Base-by-base conservation (phyloP, 1,140 invertebrate genomes). In the Nilaparvata lugens region DNA sequence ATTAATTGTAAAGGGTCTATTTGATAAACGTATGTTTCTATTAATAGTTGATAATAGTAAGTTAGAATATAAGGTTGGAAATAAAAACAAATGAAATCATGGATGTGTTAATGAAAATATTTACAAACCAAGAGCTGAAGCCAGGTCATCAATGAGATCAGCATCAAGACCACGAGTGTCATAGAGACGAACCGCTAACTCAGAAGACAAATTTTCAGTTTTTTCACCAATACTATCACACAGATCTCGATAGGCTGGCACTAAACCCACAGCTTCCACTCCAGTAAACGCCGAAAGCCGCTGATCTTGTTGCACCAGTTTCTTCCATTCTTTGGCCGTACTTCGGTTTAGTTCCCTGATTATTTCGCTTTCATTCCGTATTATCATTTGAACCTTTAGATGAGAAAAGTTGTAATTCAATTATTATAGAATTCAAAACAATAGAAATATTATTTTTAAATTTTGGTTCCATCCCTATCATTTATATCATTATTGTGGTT, bases 101-200 rank as follows among this genome's bases (percentile, higher is more conserved):
- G n/a, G n/a, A n/a, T n/a, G n/a, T n/a, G n/a, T n/a, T n/a, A n/a
- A n/a, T n/a, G n/a, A 35, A 35, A 45, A 18, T 57, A 51, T 19
- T 45, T 45, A 52, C 23, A 57, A 57, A 59, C 57, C 57, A 59
- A 59, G 42, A 11, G 85, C 69, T 56, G 78, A 71, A 0, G 88
- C 83, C 59, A 92, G 72, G 67, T 84, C 81, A 35, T 79, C 67
- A 45, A 93, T 88, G n/a, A 80, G 74, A 58, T 87, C 82, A 61
- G 82, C 76, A 68, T 83, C 83, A n/a, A 93, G 77, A 25, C 90
- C 91, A 74, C 86, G 83, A 0, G 86, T 88, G 68, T 89, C 87
- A 58, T 89, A 89, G 9, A 92, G 71, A 71, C 83, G 87, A 68
- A 85, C 88, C 0, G 87, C 82, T 19, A 87, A 73, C 51, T 83